Base-by-base conservation (phyloP, 2,888 invertebrate species). In the Margaritifera margaritifera region DNA sequence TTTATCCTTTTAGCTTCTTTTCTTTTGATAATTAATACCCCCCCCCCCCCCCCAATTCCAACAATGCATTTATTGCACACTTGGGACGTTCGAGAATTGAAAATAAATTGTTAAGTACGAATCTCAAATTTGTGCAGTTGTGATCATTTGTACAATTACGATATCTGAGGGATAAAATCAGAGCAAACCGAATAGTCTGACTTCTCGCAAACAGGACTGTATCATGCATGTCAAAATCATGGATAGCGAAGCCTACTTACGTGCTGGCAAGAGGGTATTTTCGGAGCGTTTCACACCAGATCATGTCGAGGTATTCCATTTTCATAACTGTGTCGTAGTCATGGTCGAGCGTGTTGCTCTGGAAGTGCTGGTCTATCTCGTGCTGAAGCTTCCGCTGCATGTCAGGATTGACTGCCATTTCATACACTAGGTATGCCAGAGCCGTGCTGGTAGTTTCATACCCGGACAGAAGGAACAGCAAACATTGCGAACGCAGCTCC, bases 361-460 rank as follows among this genome's bases (percentile, higher is more conserved):
- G 84, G 67, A 83, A 85, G 61, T 82, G 76, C 57, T 82, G 79
- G 62, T 84, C 82, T 20, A 92, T 84, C 81, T 92, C 92, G 53
- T 87, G 80, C 66, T 89, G 88, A 5, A 92, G 81, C 62, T 81
- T 87, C 4, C 87, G 77, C 71, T 92, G 92, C 42, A 91, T 85
- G 3, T 90, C 89, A 5, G 84, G 90, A 80, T 92, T 87, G 66
- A 84, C 86, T n/a, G 91, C 90, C 67, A 92, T 82, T 58, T 91
- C 88, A 79, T 91, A 91, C 66, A 90, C 84, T 19, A 90, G 85
- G 79, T 90, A 92, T 8, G 89, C 88, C 52, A 92, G 80, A 4
- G 91, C 88, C 4, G 90, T 90, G 42, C 91, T 90, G 0, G 92
- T 92, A 0, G 92, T 92, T 79, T 92, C 92, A 74, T 91, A 92